These are phyloP conservation scores for Hydropsyche tenuis DNA, from an alignment of 1,140 invertebrate genomes.

Conservation along the genomic window DNA sequence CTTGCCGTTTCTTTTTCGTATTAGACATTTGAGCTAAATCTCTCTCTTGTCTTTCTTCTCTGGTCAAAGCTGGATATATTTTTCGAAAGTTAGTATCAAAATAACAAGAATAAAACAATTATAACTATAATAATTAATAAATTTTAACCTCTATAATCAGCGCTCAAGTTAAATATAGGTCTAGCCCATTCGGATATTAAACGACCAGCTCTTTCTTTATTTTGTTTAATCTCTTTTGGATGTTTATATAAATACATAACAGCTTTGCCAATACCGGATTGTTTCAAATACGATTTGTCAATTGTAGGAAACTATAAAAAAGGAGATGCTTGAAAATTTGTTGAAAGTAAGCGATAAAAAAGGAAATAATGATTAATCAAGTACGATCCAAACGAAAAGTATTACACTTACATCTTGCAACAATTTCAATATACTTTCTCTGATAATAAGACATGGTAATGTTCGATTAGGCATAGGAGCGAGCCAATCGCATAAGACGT, in stretches of 20 bases:
- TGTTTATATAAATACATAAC: conserved; percentile 99
- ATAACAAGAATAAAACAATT: background rate
- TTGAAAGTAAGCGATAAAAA: too few species aligned
- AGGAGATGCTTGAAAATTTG: too few species aligned
- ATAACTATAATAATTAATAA: background rate
- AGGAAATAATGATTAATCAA: too few species aligned
- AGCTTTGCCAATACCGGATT: conserved; percentile 95
- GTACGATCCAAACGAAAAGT: too few species aligned
- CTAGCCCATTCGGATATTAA: conserved; percentile 97
- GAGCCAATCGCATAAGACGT: conserved; percentile 95
- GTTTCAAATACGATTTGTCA: conserved; percentile 88
- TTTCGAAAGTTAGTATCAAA: background rate
- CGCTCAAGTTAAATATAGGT: conserved; percentile 95
- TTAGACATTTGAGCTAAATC: conserved; percentile 88
- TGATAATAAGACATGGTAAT: conserved; percentile 89
- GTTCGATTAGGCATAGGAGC: conserved; percentile 97
- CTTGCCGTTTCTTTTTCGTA: conserved; percentile 64
- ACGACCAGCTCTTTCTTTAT: conserved; percentile 87
- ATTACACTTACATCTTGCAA: conserved; percentile 80
- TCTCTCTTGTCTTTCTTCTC: conserved; percentile 87
- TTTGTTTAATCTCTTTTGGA: conserved; percentile 94
- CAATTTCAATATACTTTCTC: conserved; percentile 87
- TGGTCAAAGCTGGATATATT: conserved; percentile 69
- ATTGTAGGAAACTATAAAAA: conserved; percentile 82
- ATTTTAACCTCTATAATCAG: conserved; percentile 83